phyloP scores from a whole-genome alignment of 2,797 vertebrate species.

The Aratinga solstitialis region DNA sequence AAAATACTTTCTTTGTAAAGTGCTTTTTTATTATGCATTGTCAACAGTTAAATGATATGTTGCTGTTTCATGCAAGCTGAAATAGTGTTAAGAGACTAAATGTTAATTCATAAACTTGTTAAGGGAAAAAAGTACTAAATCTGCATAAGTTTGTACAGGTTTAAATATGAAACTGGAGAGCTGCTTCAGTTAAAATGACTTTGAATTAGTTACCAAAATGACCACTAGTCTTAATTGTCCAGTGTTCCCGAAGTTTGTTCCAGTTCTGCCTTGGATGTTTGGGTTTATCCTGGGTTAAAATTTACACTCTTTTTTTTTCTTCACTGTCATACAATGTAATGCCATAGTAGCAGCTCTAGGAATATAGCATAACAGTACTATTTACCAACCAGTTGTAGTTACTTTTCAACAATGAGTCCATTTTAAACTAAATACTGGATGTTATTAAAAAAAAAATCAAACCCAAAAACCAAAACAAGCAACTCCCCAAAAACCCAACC shows the following conservation, averaged over 20 bases:
- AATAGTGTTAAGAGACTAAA: conserved; percentile 32
- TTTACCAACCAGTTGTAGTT: background rate
- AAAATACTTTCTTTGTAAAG: conserved; percentile 48
- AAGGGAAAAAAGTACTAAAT: conserved; percentile 27
- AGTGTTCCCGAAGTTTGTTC: background rate
- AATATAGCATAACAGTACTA: background rate
- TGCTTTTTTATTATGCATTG: conserved; percentile 64
- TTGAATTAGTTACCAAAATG: conserved; percentile 1
- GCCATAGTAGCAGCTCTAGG: background rate
- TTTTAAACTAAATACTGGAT: background rate
- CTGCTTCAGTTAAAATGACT: conserved; percentile 4
- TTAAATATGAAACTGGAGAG: conserved; percentile 5
- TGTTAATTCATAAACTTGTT: conserved; percentile 35
- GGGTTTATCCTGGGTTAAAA: background rate
- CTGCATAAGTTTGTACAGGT: background rate
- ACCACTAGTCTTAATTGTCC: background rate
- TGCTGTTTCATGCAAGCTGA: conserved; percentile 52
- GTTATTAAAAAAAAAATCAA: background rate
- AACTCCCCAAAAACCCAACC: background rate
- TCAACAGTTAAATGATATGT: conserved; percentile 43
- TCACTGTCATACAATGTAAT: background rate
- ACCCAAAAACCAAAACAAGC: background rate
- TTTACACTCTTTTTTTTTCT: background rate
- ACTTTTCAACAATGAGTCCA: background rate
- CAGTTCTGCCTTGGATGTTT: background rate